Evolutionary conservation across 2,113 vertebrate species (phyloP).

Genomic region (Rynchops niger): DNA sequence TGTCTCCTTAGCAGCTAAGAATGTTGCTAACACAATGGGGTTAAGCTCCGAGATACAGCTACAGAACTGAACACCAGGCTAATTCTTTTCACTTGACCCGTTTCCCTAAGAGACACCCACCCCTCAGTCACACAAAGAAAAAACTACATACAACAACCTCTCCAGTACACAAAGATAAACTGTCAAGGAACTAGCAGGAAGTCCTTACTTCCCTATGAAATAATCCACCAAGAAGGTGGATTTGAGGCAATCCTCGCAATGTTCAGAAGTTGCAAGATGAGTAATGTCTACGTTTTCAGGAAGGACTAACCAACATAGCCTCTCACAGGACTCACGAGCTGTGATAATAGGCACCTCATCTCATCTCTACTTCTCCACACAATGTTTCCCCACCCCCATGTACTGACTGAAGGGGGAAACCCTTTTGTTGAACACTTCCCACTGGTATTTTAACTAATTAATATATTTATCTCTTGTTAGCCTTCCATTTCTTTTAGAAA

Average conservation of each 20-base stretch:
- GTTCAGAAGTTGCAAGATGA: background rate
- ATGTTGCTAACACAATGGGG: background rate
- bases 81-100: background rate
- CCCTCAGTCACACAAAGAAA: background rate
- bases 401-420: background rate
- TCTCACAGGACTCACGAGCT: background rate
- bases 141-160: background rate
- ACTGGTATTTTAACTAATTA: background rate
- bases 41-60: background rate
- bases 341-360: background rate
- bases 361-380: background rate
- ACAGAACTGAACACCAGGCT: background rate
- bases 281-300: background rate
- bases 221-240: too few relatives aligned
- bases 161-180: background rate
- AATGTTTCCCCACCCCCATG: background rate
- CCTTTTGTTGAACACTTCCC: background rate
- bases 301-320: background rate
- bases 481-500: background rate
- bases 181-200: background rate
- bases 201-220: background rate
- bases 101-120: background rate
- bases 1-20: background rate
- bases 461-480: rapidly evolving
- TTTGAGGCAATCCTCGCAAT: background rate